phyloP scores from a whole-genome alignment of 2,888 invertebrate species.

The Rhogogaster chlorosoma region DNA sequence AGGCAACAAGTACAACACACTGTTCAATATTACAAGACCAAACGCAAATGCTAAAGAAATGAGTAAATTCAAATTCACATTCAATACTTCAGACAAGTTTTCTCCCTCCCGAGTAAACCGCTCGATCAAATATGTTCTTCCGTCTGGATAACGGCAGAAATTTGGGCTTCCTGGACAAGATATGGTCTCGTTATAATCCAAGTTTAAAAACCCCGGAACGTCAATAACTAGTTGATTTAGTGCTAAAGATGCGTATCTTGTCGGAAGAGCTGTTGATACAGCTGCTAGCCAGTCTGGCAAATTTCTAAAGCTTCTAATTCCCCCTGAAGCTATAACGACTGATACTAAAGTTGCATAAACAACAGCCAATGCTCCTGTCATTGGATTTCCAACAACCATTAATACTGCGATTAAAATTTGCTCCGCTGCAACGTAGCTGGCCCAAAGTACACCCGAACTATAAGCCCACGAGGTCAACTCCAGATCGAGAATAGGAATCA shows the following conservation, averaged over 20 bases:
- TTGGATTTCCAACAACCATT: slow-evolving; percentile 89
- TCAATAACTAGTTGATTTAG: slow-evolving; percentile 73
- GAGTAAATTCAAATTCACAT: slow-evolving; percentile 88
- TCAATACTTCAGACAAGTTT: slow-evolving; percentile 82
- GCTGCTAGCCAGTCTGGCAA: slow-evolving; percentile 73
- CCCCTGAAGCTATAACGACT: slow-evolving; percentile 74
- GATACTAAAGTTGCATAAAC: slow-evolving; percentile 88
- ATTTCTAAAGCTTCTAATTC: slow-evolving; percentile 67
- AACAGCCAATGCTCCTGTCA: slow-evolving; percentile 88
- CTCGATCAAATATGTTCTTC: slow-evolving; percentile 86
- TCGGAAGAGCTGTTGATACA: slow-evolving; percentile 71
- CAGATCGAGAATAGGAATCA: slow-evolving; percentile 81
- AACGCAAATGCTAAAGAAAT: slow-evolving; percentile 91
- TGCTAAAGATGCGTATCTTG: slow-evolving; percentile 74
- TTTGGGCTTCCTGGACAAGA: slow-evolving; percentile 76
- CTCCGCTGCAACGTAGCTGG: slow-evolving; percentile 91
- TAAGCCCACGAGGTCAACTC: slow-evolving; percentile 70
- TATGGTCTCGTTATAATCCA: slow-evolving; percentile 79
- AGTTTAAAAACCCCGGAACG: slow-evolving; percentile 65
- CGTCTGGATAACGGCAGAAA: slow-evolving; percentile 85
- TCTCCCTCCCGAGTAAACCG: slow-evolving; percentile 83
- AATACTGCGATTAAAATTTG: slow-evolving; percentile 91
- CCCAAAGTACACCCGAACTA: slow-evolving; percentile 84
- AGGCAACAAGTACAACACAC: slow-evolving; percentile 91
- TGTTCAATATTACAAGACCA: slow-evolving; percentile 90